Evolutionary conservation across 2,113 vertebrate species (phyloP).

Genomic region (Balaeniceps rex): DNA sequence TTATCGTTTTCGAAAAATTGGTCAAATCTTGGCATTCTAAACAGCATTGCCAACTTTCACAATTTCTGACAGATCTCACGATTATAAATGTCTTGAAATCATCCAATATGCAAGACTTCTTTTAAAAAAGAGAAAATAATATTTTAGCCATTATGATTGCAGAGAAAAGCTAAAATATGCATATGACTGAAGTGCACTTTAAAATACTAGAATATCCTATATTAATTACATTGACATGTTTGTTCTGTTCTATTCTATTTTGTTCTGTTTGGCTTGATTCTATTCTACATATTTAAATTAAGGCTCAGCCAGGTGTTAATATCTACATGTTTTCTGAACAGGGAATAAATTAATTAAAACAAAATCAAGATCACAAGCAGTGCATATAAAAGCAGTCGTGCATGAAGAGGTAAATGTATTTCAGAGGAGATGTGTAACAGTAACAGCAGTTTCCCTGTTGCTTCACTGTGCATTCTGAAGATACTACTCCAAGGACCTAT

Average conservation of each 20-base stretch:
- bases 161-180: background rate
- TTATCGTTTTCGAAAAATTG: background rate
- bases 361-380: background rate
- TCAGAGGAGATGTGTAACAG: background rate
- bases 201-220: background rate
- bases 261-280: background rate
- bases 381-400: background rate
- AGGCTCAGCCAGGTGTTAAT: background rate
- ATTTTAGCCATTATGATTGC: background rate
- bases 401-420: background rate
- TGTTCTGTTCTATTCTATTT: background rate
- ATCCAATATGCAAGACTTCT: background rate
- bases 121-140: background rate
- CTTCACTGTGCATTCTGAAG: background rate
- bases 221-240: background rate
- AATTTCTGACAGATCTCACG: background rate
- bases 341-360: conserved; percentile 14
- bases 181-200: background rate
- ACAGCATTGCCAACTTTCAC: background rate
- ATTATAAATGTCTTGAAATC: background rate
- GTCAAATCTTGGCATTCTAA: background rate
- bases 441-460: background rate
- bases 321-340: background rate
- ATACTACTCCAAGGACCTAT: background rate
- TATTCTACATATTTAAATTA: background rate